Evolutionary conservation across 1,140 invertebrate genomes (phyloP), one percentile per base, ranked within the genome.

Genomic region (Magallana angulata): DNA sequence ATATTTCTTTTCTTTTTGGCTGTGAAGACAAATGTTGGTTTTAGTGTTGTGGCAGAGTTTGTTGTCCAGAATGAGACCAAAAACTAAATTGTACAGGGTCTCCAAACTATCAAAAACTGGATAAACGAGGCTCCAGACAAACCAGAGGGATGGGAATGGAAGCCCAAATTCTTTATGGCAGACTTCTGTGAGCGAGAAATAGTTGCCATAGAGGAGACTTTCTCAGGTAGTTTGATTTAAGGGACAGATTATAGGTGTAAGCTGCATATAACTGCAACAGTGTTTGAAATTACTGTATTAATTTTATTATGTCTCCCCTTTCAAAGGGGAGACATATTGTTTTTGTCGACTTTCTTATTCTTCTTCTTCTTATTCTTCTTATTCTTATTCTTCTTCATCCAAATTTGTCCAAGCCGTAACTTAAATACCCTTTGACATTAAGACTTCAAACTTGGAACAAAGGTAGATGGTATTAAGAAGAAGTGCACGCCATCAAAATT

Each of bases 1-100:
- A 24, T 90, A 90, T 87, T 87, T 76, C 59, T 90, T 16, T 89
- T 90, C 56, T 90, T 90, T 80, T 36, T 89, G 57, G 87, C 62
- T 7, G 87, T 90, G n/a, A 82, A 87, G 36, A 90, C 89, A 7
- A 89, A 89, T 86, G 7, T 86, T 64, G 87, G 81, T 18, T 90
- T 82, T 80, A 58, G n/a, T 59, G 84, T 90, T 8, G 89, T 90
- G n/a, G 89, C 76, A 8, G 62, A 85, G 62, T 90, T 90, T 84
- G 85, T 90, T 57, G 71, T 89, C 8, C 82, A 90, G 59, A 57
- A 90, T 84, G 87, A 90, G 59, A 85, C 84, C 57, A 84, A 89
- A 24, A 36, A 81, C 14, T 86, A 64, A 7, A 90, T 90, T 56
- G 18, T 59, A 12, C 8, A 90, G 57, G 89, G 88, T 56, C 68